Base-by-base conservation (phyloP, 2,797 vertebrate species). In the Ciconia nigra region DNA sequence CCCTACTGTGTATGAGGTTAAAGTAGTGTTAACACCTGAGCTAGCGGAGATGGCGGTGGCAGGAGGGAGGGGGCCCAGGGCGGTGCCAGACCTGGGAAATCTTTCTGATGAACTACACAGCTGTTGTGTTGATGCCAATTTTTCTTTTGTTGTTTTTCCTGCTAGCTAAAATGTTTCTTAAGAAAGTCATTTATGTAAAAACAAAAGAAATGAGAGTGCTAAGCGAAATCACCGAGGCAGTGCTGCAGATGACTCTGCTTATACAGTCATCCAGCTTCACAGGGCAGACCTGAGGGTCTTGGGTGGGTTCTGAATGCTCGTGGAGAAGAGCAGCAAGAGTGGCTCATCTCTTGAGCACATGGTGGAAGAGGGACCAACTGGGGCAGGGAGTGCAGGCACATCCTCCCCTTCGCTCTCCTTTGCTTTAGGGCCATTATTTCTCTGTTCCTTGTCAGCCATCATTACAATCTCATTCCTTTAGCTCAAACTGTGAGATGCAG, bases 41-140 rank as follows among this genome's bases (percentile, higher is more conserved):
- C n/a, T 39, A 29, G 44, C 1, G 2, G 77, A 59, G 49, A 17
- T 7, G 4, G 39, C 1, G 1, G n/a, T 31, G 25, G 17, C 20
- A 67, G 57, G 59, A 91, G n/a, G 35, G 16, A 87, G 49, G 15
- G 18, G 24, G 11, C 37, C 42, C 33, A 37, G 29, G 26, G 15
- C 2, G 0, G 13, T 83, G 61, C 33, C 41, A 61, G 26, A 74
- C 37, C 46, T 74, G 41, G 18, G 41, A 81, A 88, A 42, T 57
- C 51, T 80, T 74, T 63, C 39, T 74, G 57, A 83, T 54, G 14
- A 85, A 31, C 28, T 37, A 42, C 28, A 63, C 18, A 92, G 44
- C 51, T 71, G 55, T 65, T 59, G 28, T 14, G 2, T n/a, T 37
- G n/a, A 59, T 66, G 28, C 20, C 55, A 16, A 41, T 20, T 83